Evolutionary conservation across 2,888 invertebrate species (phyloP), one percentile per base, ranked within the genome.

Genomic region (Busseola fusca): DNA sequence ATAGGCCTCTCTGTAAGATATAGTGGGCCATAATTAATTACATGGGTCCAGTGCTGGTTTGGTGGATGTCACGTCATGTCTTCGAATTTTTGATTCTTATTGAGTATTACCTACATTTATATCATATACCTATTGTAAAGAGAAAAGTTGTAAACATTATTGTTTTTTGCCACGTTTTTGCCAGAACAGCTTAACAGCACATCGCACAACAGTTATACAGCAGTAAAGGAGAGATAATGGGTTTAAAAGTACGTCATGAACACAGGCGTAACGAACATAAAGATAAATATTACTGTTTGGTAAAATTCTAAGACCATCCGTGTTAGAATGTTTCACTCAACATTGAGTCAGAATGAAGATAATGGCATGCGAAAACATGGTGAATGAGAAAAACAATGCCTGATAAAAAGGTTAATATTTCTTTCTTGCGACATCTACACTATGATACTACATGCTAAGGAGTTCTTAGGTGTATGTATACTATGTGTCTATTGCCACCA

Each of bases 61-160:
- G 58, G 14, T 30, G 30, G 34, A 14, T 34, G 34, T 34, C 34
- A 58, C 1, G 7, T 34, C 37, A 3, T 58, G 37, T 10, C 3
- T 10, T 30, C 21, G 18, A 42, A 3, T 42, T 42, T 48, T 48
- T 48, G 9, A 21, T 48, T 0, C 21, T 48, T 57, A 57, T 37
- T 9, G 37, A 9, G 37, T 37, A 9, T 37, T 37, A 37, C 37
- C n/a, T n/a, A n/a, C n/a, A n/a, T n/a, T n/a, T n/a, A n/a, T n/a
- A n/a, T n/a, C n/a, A n/a, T 9, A 37, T 9, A 37, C 37, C 37
- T 37, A 9, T 3, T 37, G 37, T 37, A 37, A 37, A 37, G 34
- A 34, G 14, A 34, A 34, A 21, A 58, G 34, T 58, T 58, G n/a
- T 34, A 58, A 58, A 58, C 34, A 58, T 34, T n/a, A 34, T 58